phyloP scores from a whole-genome alignment of 2,797 vertebrate genomes.

The Botia almorhae region DNA sequence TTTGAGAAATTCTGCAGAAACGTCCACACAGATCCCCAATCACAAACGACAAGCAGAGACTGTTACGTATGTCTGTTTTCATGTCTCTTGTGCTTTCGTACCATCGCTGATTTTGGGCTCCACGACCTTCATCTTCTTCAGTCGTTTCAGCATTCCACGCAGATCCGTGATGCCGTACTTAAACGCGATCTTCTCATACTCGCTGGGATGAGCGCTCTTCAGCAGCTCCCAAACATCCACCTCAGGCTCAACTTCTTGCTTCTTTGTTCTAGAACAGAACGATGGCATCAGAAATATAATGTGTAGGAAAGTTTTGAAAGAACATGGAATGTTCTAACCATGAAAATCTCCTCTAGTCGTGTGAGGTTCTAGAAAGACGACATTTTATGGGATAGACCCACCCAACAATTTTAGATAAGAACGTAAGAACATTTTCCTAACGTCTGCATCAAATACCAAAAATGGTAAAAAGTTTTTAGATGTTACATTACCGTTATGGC shows the following conservation, averaged over 20 bases:
- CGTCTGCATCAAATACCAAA: no score
- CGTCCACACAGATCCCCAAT: conserved; percentile 18
- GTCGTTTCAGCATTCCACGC: conserved; percentile 90
- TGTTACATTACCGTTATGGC: no score
- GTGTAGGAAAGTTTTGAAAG: no score
- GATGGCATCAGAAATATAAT: background rate
- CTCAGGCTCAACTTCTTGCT: conserved; percentile 67
- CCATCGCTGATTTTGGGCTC: conserved; percentile 83
- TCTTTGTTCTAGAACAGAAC: conserved; percentile 71
- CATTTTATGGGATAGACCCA: no score
- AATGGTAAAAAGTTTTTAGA: no score
- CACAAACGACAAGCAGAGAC: conserved; percentile 13
- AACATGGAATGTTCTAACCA: background rate
- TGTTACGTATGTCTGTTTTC: background rate
- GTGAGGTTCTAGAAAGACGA: no score
- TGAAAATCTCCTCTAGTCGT: no score
- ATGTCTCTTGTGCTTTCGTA: conserved; percentile 37
- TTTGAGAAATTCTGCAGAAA: conserved; percentile 82
- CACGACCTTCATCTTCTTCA: conserved; percentile 86
- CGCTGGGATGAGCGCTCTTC: conserved; percentile 88
- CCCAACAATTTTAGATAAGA: no score
- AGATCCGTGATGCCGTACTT: conserved; percentile 91
- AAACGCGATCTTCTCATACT: conserved; percentile 92
- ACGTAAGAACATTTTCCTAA: no score
- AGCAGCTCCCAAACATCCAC: conserved; percentile 88